Base-by-base conservation (phyloP, 2,797 vertebrate genomes). In the Amazona finschi region DNA sequence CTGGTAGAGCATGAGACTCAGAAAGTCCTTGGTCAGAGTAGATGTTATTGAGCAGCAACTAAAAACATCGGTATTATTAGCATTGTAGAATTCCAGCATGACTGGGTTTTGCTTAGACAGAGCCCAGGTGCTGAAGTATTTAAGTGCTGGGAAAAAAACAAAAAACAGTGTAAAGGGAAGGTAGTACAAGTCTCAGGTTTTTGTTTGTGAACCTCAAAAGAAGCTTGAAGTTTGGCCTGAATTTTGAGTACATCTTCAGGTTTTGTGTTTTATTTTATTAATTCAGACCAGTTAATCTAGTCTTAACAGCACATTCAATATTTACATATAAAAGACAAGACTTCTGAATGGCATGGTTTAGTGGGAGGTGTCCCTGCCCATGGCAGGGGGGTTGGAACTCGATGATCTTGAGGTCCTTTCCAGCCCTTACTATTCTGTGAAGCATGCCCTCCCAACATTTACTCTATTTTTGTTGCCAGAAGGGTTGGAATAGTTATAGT, bases 241-340 rank as follows among this genome's bases (percentile, higher is more conserved):
- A 81, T 88, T 81, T 86, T 86, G 61, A 91, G 85, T 92, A 87
- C 81, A 81, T 57, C 31, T 78, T 92, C 41, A 80, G 43, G 41
- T 36, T 93, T 89, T 87, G 18, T 89, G 77, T 93, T 89, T 91
- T 87, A 77, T 93, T 89, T 91, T 95, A 78, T 95, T 93, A 85
- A 90, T 89, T 94, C 90, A 92, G 46, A 66, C 17, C 8, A 12
- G 36, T 94, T 95, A 85, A 92, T 95, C 78, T 93, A 75, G n/a
- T 72, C 36, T 87, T 87, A 95, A 75, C 65, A 69, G 57, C 24
- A 47, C 30, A 43, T 89, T 69, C 57, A 50, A 18, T 66, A 91
- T 95, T 92, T 95, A 78, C 89, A 92, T 91, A 89, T 84, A 91
- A 92, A 97, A 95, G 53, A 52, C 43, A 74, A 80, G 53, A 83